Conservation (phyloP, 2,888 invertebrate genomes). For the Leptura quadrifasciata region DNA sequence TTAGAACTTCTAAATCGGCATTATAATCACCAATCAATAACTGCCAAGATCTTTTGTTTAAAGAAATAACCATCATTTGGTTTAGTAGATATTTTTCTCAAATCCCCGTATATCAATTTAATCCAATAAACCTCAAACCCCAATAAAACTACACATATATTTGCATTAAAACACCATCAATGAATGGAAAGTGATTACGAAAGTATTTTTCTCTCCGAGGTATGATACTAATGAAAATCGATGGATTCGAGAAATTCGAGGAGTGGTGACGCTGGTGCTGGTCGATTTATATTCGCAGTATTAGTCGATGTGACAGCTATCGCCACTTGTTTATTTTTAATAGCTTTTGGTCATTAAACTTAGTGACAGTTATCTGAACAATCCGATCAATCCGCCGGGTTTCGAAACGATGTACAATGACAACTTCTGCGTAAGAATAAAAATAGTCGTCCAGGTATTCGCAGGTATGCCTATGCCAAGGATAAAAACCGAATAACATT, state of each 20-base stretch:
- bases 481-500: slow-evolving; percentile 14
- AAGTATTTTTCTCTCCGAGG: neutral
- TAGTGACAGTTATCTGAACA: slow-evolving; percentile 31
- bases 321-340: slow-evolving; percentile 37
- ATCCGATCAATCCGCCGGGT: slow-evolving; percentile 33
- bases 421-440: slow-evolving; percentile 25
- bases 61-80: too few relatives aligned
- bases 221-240: slow-evolving; percentile 28
- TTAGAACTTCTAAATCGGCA: too few relatives aligned
- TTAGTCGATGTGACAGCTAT: slow-evolving; percentile 28
- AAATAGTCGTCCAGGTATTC: slow-evolving; percentile 8
- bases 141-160: neutral
- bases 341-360: slow-evolving; percentile 39
- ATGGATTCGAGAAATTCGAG: slow-evolving; percentile 21
- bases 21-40: too few relatives aligned
- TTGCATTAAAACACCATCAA: neutral
- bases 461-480: slow-evolving; percentile 4
- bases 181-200: neutral
- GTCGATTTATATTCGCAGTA: slow-evolving; percentile 34
- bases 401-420: slow-evolving; percentile 24
- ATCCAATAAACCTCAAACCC: neutral
- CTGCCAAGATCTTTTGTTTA: too few relatives aligned
- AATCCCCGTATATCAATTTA: neutral
- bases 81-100: too few relatives aligned
- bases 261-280: slow-evolving; percentile 24